A percentile compares a stretch with the other conserved stretches of the same genome.
These are phyloP conservation scores for Thereva nobilitata DNA, from an alignment of 2,888 invertebrate species.

Conservation along the genomic window DNA sequence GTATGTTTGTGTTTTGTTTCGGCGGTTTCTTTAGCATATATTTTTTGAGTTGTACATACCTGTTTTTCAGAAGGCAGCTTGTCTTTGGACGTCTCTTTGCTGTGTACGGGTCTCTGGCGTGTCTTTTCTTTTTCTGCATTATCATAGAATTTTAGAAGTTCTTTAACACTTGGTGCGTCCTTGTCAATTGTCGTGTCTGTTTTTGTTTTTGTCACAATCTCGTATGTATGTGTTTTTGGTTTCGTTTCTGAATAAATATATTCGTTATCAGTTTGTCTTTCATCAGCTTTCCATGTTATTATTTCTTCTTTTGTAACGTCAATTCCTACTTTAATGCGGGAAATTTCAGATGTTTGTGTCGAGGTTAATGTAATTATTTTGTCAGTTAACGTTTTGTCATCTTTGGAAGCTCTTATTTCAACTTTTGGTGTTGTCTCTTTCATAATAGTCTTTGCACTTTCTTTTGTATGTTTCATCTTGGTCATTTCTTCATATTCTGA, in stretches of 20 bases:
- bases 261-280: not conserved
- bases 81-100: slow-evolving; percentile 5
- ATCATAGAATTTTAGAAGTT: slow-evolving; percentile 11
- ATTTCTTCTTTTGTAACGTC: slow-evolving; percentile 31
- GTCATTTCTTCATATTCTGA: slow-evolving; percentile 1
- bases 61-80: slow-evolving; percentile 4
- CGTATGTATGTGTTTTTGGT: slow-evolving; percentile 1
- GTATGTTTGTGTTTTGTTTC: too few relatives aligned
- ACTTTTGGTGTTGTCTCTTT: not conserved
- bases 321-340: slow-evolving; percentile 19
- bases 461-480: slow-evolving; percentile 11
- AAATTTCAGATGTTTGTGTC: slow-evolving; percentile 23
- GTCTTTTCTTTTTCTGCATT: slow-evolving; percentile 1
- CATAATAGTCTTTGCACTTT: not conserved
- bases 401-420: slow-evolving; percentile 3
- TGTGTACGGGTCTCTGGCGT: not conserved
- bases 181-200: slow-evolving; percentile 19
- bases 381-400: slow-evolving; percentile 7
- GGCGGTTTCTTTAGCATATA: too few relatives aligned
- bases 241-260: slow-evolving; percentile 3
- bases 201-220: slow-evolving; percentile 8
- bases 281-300: slow-evolving; percentile 20
- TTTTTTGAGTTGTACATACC: not conserved
- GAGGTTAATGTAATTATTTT: slow-evolving; percentile 32
- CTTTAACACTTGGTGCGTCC: slow-evolving; percentile 8